Conservation (phyloP, 2,113 vertebrate species). For the Chaetodon trifascialis region DNA sequence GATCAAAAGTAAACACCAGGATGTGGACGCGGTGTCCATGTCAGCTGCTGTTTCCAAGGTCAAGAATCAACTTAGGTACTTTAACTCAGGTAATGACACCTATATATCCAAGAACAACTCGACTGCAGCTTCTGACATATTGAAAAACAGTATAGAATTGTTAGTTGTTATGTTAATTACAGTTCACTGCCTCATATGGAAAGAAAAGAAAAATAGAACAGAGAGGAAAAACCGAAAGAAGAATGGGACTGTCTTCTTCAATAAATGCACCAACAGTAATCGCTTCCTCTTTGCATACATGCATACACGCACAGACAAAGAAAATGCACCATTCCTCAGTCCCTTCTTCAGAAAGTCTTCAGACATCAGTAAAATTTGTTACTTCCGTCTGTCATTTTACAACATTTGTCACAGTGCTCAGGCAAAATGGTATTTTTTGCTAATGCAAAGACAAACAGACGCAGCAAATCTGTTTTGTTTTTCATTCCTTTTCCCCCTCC, state of each 20-base stretch:
- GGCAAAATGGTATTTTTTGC: slow-evolving; percentile 6
- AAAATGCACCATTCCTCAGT: neutral
- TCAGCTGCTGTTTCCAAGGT: neutral
- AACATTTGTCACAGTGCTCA: slow-evolving; percentile 25
- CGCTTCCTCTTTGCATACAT: neutral
- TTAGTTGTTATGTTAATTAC: neutral
- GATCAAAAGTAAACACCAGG: neutral
- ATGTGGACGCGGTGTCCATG: neutral
- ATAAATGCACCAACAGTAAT: slow-evolving; percentile 25
- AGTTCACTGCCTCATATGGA: neutral
- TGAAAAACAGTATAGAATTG: neutral
- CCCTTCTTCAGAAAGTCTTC: slow-evolving; percentile 10
- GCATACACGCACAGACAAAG: neutral
- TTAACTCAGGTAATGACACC: neutral
- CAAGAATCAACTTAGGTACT: neutral
- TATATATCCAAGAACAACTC: neutral
- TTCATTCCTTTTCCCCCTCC: neutral
- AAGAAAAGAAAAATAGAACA: neutral
- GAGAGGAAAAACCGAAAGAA: neutral
- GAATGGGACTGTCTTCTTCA: neutral
- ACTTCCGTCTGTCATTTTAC: slow-evolving; percentile 31
- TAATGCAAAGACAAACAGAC: slow-evolving; percentile 35
- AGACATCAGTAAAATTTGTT: slow-evolving; percentile 40
- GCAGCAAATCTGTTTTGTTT: slow-evolving; percentile 45
- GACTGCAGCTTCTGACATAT: neutral